Percentiles rank a stretch among this genome's conserved stretches.
Evolutionary conservation across 2,113 vertebrate species (phyloP).

Genomic region (Sebastes schlegelii): DNA sequence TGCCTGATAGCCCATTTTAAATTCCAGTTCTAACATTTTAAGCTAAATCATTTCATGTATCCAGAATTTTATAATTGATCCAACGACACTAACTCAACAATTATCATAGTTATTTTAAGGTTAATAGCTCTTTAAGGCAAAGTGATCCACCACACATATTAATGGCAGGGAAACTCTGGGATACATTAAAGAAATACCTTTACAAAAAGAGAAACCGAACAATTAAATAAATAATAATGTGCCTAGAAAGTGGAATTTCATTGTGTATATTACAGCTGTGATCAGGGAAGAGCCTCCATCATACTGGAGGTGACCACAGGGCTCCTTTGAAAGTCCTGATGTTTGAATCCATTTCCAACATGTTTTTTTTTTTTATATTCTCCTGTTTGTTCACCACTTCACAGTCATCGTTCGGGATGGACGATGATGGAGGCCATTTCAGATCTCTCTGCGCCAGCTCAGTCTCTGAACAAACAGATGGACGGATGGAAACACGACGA

Average conservation of each 20-base stretch:
- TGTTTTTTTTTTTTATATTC: not conserved
- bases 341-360: not conserved
- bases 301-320: not conserved
- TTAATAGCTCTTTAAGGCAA: conserved; percentile 61
- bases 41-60: not conserved
- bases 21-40: conserved; percentile 11
- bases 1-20: not conserved
- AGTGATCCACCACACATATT: conserved; percentile 20
- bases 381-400: not conserved
- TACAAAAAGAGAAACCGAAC: conserved; percentile 29
- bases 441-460: not conserved
- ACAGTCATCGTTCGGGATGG: not conserved
- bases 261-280: conserved; percentile 19
- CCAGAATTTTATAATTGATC: conserved; percentile 15
- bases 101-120: conserved; percentile 11
- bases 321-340: conserved; percentile 5
- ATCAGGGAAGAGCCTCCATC: conserved; percentile 22
- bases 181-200: conserved; percentile 29
- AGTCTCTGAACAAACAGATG: not conserved
- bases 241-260: not conserved
- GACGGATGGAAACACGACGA: no score
- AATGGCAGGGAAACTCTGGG: conserved; percentile 18
- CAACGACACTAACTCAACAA: not conserved
- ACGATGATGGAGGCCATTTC: not conserved
- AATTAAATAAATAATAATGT: conserved; percentile 51